A percentile compares a stretch with the other conserved stretches of the same genome.
These are phyloP conservation scores for Coelogynopora nodosa DNA, from an alignment of 2,888 invertebrate species.

Conservation along the genomic window DNA sequence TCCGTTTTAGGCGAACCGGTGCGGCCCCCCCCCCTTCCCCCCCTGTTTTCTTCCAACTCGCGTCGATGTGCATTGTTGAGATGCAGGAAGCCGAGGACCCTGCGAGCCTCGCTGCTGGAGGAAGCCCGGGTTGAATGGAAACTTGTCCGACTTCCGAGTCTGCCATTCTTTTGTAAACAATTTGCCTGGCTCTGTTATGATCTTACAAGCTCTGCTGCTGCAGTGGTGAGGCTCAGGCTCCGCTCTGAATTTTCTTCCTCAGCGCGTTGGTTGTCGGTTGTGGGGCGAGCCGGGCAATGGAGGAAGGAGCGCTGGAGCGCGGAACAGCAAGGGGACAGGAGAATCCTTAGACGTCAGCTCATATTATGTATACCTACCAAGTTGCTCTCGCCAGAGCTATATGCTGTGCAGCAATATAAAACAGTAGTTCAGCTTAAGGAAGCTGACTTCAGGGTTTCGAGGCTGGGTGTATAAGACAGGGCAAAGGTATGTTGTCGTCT, in stretches of 20 bases:
- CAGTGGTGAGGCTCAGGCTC: neutral
- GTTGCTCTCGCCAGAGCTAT: too few species aligned
- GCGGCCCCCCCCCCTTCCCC: too few species aligned
- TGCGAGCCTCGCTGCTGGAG: neutral
- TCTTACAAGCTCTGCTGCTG: neutral
- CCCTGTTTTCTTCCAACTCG: too few species aligned
- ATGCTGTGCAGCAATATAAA: neutral
- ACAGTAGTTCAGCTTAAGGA: neutral
- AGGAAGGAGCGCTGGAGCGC: too few species aligned
- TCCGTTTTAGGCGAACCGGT: neutral
- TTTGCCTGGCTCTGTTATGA: constrained; percentile 18
- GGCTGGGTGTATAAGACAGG: too few species aligned
- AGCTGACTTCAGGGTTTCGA: too few species aligned
- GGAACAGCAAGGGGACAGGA: too few species aligned
- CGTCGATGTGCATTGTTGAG: too few species aligned
- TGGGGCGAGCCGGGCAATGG: too few species aligned
- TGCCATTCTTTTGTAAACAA: constrained; percentile 2
- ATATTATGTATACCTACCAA: too few species aligned
- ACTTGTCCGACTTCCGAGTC: constrained; percentile 23
- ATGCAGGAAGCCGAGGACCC: neutral
- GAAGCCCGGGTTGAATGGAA: neutral
- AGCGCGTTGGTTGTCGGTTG: neutral
- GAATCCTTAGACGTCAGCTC: too few species aligned
- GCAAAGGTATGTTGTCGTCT: neutral
- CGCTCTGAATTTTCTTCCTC: neutral